A percentile compares a stretch with the other conserved stretches of the same genome.
These are phyloP conservation scores for Therioaphis trifolii DNA, from an alignment of 2,888 invertebrate genomes.

Conservation along the genomic window DNA sequence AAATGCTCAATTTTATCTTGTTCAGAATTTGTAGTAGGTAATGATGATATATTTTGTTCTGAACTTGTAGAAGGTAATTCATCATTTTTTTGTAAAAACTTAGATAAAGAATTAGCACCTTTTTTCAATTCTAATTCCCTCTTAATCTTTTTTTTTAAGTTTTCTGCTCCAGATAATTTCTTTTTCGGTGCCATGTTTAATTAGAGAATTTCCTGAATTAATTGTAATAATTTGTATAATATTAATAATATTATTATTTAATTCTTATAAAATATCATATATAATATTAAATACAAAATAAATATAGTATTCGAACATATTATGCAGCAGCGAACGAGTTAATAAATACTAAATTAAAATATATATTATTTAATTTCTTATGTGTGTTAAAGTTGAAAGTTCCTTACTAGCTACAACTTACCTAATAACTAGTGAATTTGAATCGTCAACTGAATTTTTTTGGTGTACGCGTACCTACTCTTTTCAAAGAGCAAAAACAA, in stretches of 20 bases:
- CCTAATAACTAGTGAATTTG: neutral
- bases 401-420: slow-evolving; percentile 12
- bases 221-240: slow-evolving; percentile 19
- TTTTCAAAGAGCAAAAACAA: no score
- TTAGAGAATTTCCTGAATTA: neutral
- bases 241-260: slow-evolving; percentile 1
- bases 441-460: neutral
- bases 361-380: no score
- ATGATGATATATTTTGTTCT: slow-evolving; percentile 7
- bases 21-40: slow-evolving; percentile 9
- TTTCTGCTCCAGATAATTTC: slow-evolving; percentile 28
- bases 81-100: slow-evolving; percentile 14
- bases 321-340: no score
- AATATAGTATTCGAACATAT: neutral
- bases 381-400: slow-evolving; percentile 4
- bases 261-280: neutral
- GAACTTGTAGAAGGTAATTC: slow-evolving; percentile 6
- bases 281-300: neutral
- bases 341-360: no score
- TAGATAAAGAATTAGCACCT: no score
- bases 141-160: slow-evolving; percentile 8
- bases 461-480: neutral
- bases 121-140: slow-evolving; percentile 29
- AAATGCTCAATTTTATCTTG: slow-evolving; percentile 9
- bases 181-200: slow-evolving; percentile 11